phyloP scores from a whole-genome alignment of 1,140 invertebrate species.

The Whitmania pigra region DNA sequence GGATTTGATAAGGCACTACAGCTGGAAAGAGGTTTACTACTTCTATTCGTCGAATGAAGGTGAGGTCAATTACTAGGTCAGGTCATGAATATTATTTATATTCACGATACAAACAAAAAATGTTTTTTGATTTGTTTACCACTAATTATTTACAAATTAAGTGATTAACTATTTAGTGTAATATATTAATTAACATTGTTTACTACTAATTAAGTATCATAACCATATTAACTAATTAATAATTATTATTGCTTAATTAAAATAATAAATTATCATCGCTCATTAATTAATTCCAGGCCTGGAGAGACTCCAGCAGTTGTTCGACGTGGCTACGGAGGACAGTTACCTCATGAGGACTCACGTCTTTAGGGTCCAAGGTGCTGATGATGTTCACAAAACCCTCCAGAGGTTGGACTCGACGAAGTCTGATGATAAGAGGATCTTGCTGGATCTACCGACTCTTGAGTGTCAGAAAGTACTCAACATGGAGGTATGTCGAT shows the following conservation, averaged over 20 bases:
- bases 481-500: background rate
- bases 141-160: background rate
- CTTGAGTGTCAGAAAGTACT: slow-evolving; percentile 28
- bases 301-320: slow-evolving; percentile 72
- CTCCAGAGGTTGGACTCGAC: slow-evolving; percentile 33
- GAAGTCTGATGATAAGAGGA: slow-evolving; percentile 38
- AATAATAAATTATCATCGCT: background rate
- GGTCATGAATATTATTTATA: background rate
- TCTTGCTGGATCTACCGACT: slow-evolving; percentile 35
- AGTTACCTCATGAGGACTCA: slow-evolving; percentile 60
- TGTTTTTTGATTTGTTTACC: background rate
- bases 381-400: slow-evolving; percentile 40
- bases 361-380: slow-evolving; percentile 37
- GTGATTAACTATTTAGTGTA: background rate
- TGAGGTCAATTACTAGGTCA: slow-evolving; percentile 35
- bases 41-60: slow-evolving; percentile 88
- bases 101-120: background rate
- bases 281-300: slow-evolving; percentile 52
- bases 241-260: too few relatives aligned
- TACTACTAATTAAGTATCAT: too few relatives aligned
- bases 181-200: too few relatives aligned
- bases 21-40: slow-evolving; percentile 82
- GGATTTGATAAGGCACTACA: slow-evolving; percentile 75
- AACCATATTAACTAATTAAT: too few relatives aligned
- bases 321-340: slow-evolving; percentile 61